Evolutionary conservation across 2,888 invertebrate species (phyloP).

Genomic region (Eristalis arbustorum): DNA sequence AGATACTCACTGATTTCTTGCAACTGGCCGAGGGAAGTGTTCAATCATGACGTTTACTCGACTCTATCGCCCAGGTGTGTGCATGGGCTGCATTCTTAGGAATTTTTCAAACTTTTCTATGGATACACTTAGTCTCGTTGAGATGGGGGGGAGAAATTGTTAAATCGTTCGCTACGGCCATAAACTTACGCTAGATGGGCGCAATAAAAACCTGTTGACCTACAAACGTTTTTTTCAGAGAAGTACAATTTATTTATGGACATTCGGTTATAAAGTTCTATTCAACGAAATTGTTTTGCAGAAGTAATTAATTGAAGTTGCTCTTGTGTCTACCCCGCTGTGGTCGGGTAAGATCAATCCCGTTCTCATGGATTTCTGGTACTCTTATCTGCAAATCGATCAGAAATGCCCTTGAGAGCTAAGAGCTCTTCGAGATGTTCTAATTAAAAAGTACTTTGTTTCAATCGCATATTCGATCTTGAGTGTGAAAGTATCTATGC

Average conservation of each 20-base stretch:
- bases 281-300: slow-evolving; percentile 18
- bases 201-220: slow-evolving; percentile 41
- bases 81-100: neutral
- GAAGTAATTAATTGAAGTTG: slow-evolving; percentile 11
- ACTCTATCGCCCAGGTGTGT: neutral
- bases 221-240: slow-evolving; percentile 16
- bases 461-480: neutral
- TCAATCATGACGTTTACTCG: slow-evolving; percentile 14
- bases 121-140: neutral
- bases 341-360: neutral
- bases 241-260: slow-evolving; percentile 40
- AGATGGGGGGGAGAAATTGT: slow-evolving; percentile 6
- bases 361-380: neutral
- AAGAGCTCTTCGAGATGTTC: neutral
- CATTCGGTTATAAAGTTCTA: slow-evolving; percentile 12
- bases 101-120: neutral
- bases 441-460: neutral
- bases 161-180: slow-evolving; percentile 33
- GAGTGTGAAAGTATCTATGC: neutral
- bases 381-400: neutral
- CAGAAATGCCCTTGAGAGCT: neutral
- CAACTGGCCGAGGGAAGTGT: neutral
- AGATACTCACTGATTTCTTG: slow-evolving; percentile 1
- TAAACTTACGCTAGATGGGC: slow-evolving; percentile 43
- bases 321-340: neutral